Evolutionary conservation across 2,113 vertebrate genomes (phyloP), one percentile per base, ranked within the genome.

Genomic region (Himantopus leucocephalus): DNA sequence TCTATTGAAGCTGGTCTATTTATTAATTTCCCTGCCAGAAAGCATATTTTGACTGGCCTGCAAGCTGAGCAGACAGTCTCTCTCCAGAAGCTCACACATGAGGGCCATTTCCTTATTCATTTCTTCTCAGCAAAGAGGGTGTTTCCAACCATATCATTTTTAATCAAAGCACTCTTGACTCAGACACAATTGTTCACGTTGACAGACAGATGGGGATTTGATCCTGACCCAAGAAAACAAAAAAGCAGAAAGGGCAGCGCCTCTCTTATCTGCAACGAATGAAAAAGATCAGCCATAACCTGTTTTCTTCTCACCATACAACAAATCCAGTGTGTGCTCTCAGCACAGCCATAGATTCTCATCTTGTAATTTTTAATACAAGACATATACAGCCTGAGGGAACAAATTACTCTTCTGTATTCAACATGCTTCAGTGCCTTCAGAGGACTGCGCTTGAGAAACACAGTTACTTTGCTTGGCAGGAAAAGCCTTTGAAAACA

Each of bases 331-430:
- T 93, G 93, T 97, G 96, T 67, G 95, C 90, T 97, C 87, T 84
- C 88, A 85, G 90, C 92, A 70, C 87, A 94, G 90, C 73, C 76
- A 5, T 73, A 93, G 95, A 96, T 93, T 96, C 94, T 89, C 93
- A 96, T 96, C 96, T 97, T 97, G 97, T 97, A 96, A 95, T 94
- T 98, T 97, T 96, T 95, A 97, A 94, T 96, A 97, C 92, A 96
- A 95, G 95, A 95, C 94, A 95, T 78, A 96, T 88, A 92, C 80
- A 93, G 98, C 98, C 97, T 52, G 93, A 94, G 97, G 97, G 95
- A 95, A 97, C 94, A 96, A 97, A 97, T 97, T 94, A 86, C 92
- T 97, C 93, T 86, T 91, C 96, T 96, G 91, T 94, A 95, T 95
- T 96, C 94, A 94, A n/a, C 95, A 97, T 94, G 97, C 97, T 95